Percentiles rank a stretch among this genome's conserved stretches.
Evolutionary conservation across 2,888 invertebrate species (phyloP).

Genomic region (Tetragonula carbonaria): DNA sequence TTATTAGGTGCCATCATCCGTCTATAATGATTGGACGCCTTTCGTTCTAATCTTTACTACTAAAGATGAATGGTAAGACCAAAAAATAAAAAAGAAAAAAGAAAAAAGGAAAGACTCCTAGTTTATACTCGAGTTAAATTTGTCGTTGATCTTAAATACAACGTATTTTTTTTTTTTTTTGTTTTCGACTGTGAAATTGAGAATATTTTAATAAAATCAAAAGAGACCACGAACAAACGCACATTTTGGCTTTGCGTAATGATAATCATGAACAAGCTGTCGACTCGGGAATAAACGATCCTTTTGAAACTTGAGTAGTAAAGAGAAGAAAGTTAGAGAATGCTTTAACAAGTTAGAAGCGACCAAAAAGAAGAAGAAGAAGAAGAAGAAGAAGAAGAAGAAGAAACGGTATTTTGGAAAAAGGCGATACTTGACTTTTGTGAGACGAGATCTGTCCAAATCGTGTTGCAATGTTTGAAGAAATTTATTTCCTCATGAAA

Average conservation of each 20-base stretch:
- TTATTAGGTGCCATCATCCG: constrained; percentile 61
- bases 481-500: constrained; percentile 63
- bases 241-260: not conserved
- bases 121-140: constrained; percentile 5
- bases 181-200: not conserved
- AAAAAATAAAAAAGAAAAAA: not conserved
- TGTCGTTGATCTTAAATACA: not conserved
- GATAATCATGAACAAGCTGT: not conserved
- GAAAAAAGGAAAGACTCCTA: not conserved
- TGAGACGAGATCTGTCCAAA: constrained; percentile 62
- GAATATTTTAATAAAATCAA: constrained; percentile 39
- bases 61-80: not conserved
- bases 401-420: constrained; percentile 38
- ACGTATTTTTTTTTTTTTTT: not conserved
- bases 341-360: constrained; percentile 32
- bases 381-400: not conserved
- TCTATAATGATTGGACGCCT: constrained; percentile 44
- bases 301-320: constrained; percentile 6
- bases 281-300: not conserved
- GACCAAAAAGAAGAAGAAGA: constrained; percentile 8
- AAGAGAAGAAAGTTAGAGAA: constrained; percentile 27
- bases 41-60: constrained; percentile 49
- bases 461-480: constrained; percentile 60
- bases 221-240: constrained; percentile 19
- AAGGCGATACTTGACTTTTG: constrained; percentile 27